Evolutionary conservation across 2,113 vertebrate species (phyloP), one percentile per base, ranked within the genome.

Genomic region (Merops nubicus): DNA sequence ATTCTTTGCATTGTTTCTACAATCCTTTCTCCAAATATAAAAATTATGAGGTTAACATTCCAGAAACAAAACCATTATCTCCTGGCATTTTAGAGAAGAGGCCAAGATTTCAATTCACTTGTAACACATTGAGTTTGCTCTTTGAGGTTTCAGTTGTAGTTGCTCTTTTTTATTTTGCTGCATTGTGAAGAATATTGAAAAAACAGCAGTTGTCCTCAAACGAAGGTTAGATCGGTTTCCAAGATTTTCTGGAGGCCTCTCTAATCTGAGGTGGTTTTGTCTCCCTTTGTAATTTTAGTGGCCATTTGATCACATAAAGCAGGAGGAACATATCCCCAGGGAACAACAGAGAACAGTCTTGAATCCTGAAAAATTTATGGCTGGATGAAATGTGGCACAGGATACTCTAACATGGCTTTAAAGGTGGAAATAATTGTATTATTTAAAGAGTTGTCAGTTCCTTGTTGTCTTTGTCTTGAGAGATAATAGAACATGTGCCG

Each of bases 381-480:
- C 19, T 2, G 2, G 33, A 38, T 80, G 31, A 76, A 93, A 72
- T 33, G 11, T 83, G 29, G 33, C 31, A 18, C 34, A 83, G 48
- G 40, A 28, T 92, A 69, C 42, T 75, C 42, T 72, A 85, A 64
- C 7, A 11, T 26, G 25, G 38, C 48, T 68, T 70, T 85, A 65
- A 84, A 88, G 57, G 57, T 91, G 38, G 62, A 95, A 95, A 47
- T 80, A 95, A 59, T 89, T 94, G 23, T n/a, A 80, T 91, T 91
- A 84, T 47, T 13, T 21, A 70, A n/a, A 81, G 18, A 90, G 31
- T 57, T 86, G 45, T 63, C 36, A 65, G 33, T 26, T 88, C 38
- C 95, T 88, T 74, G 6, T 94, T 89, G 28, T 40, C 36, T 96
- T 92, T 95, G 34, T 88, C 78, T 93, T 75, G 54, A 56, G 50